Base-by-base conservation (phyloP, 2,888 invertebrate genomes). In the Cantharis lateralis region DNA sequence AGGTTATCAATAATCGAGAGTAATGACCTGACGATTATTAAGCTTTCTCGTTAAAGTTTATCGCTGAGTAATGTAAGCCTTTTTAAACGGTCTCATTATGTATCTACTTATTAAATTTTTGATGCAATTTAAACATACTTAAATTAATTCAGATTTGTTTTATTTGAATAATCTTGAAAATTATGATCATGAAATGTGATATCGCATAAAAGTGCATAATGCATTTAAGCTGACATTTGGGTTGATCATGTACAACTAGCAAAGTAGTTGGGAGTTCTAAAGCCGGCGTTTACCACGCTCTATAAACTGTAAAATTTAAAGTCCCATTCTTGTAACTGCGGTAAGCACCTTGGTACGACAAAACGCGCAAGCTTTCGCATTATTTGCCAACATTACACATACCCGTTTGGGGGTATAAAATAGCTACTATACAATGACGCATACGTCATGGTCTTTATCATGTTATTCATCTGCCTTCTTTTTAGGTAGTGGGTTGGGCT, bases 251-350 rank as follows among this genome's bases (percentile, higher is more conserved):
- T 48, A 48, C 70, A 70, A 71, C 74, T 76, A 71, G 72, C 73
- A 73, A 71, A 71, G 68, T 64, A 73, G 72, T 71, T 68, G 64
- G 62, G 74, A 68, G 74, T 75, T 76, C 70, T 74, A 79, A 75
- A 75, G 78, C 77, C 83, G 83, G 84, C 86, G 86, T 85, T 85
- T 86, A 86, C 84, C 85, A 84, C 83, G 83, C 82, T 84, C 85
- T 84, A 87, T 88, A 88, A 88, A 88, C 81, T 85, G 82, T 83
- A 83, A 83, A 85, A 82, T 88, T 88, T 87, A 88, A 85, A 85
- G 84, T 83, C 79, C 79, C 76, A 74, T 80, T 81, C 79, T 74
- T 80, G 78, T 72, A 78, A 77, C 80, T 78, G 78, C 77, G 79
- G 78, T 77, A 80, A 84, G 84, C 85, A 83, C 84, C 82, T 79